A percentile compares a stretch with the other conserved stretches of the same genome.
phyloP scores from a whole-genome alignment of 1,140 invertebrate genomes.

The Tribolium castaneum region DNA sequence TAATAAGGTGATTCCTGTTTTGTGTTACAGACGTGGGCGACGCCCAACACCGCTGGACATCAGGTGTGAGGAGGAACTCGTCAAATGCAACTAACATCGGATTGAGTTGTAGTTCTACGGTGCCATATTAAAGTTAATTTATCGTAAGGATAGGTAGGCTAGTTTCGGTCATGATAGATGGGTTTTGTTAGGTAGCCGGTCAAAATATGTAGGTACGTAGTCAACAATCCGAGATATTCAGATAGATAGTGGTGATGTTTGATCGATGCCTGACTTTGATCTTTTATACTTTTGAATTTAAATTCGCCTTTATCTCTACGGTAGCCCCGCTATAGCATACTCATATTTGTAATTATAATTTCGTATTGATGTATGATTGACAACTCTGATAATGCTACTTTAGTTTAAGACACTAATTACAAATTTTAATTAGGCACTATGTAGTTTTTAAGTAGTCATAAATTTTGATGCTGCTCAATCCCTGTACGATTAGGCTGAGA shows the following conservation, averaged over 20 bases:
- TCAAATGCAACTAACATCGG: conserved; percentile 15
- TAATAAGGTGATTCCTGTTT: conserved; percentile 44
- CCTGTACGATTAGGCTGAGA: conserved; percentile 46
- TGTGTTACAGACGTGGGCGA: conserved; percentile 49
- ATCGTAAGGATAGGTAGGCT: background rate
- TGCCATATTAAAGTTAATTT: conserved; percentile 38
- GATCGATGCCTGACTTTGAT: conserved; percentile 35
- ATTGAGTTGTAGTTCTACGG: conserved; percentile 29
- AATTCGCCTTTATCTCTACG: conserved; percentile 13
- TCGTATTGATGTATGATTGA: conserved; percentile 53
- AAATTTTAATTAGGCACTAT: conserved; percentile 44
- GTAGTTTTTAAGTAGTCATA: conserved; percentile 44
- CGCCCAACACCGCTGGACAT: conserved; percentile 28
- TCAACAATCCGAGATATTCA: background rate
- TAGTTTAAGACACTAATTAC: conserved; percentile 50
- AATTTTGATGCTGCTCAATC: conserved; percentile 44
- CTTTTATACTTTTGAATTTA: conserved; percentile 28
- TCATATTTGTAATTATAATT: conserved; percentile 51
- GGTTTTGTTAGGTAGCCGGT: background rate
- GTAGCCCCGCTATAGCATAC: conserved; percentile 5
- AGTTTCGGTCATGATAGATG: background rate
- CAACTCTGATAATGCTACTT: conserved; percentile 49
- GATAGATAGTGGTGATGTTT: background rate
- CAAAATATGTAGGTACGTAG: background rate
- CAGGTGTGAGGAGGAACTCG: conserved; percentile 26